Conservation (phyloP, 2,797 vertebrate species). For the Halcyon leucocephala region DNA sequence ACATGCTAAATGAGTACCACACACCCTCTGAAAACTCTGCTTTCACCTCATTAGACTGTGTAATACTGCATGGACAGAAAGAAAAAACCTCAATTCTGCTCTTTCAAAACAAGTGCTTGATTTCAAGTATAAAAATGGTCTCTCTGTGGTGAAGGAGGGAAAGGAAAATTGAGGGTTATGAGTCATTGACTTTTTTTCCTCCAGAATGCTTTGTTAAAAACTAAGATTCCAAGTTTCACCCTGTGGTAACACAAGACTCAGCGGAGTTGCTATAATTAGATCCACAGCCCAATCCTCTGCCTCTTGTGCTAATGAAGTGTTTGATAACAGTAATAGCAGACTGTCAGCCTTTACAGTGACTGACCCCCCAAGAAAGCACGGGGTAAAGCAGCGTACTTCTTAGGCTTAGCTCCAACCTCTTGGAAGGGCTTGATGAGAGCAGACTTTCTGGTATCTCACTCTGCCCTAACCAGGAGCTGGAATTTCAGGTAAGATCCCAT, state of each 20-base stretch:
- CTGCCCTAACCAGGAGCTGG: not conserved
- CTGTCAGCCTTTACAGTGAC: not conserved
- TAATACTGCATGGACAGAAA: not conserved
- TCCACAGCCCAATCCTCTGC: not conserved
- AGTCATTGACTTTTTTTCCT: not conserved
- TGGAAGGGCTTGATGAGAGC: not conserved
- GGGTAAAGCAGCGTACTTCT: not conserved
- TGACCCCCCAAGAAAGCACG: not conserved
- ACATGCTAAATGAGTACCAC: not conserved
- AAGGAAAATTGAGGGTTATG: not conserved
- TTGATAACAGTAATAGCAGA: not conserved
- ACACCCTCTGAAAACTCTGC: not conserved
- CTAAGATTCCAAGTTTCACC: not conserved
- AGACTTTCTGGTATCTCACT: not conserved
- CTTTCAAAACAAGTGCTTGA: not conserved
- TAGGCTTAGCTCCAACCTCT: not conserved
- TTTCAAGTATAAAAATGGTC: not conserved
- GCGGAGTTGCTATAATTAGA: conserved; percentile 12
- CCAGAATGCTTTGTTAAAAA: too few relatives aligned
- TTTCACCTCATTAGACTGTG: not conserved
- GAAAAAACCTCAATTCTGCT: not conserved
- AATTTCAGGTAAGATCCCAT: not conserved
- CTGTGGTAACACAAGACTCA: not conserved
- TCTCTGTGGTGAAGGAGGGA: not conserved
- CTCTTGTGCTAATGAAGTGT: not conserved